These are phyloP conservation scores for Aphelinus certus DNA, from an alignment of 1,140 invertebrate species.

Conservation along the genomic window DNA sequence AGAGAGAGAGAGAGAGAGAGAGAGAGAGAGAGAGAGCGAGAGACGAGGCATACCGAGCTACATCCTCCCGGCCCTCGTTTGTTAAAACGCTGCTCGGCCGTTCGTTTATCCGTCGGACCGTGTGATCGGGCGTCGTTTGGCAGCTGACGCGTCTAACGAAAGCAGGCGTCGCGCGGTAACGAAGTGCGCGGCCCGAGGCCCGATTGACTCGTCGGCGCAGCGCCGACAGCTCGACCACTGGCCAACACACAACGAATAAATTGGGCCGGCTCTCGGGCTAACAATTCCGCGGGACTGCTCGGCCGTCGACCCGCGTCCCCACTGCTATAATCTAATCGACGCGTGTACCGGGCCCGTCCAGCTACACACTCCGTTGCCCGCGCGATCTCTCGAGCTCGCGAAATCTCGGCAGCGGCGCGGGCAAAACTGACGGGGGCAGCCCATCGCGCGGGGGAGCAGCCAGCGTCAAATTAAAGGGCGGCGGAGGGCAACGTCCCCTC, in stretches of 20 bases:
- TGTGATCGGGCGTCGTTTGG: background rate
- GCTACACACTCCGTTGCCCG: too few species aligned
- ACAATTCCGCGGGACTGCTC: constrained; percentile 17
- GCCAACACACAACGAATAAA: constrained; percentile 26
- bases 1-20: background rate
- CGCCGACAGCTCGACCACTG: constrained; percentile 17
- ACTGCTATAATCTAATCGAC: too few species aligned
- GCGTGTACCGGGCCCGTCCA: too few species aligned
- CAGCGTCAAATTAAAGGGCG: too few species aligned
- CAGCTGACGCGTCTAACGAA: constrained; percentile 19
- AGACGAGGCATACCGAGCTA: background rate
- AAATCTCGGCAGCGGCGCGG: too few species aligned
- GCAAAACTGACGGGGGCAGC: too few species aligned
- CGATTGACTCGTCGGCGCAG: constrained; percentile 26
- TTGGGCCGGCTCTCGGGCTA: constrained; percentile 1
- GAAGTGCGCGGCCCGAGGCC: constrained; percentile 27
- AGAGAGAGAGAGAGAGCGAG: background rate
- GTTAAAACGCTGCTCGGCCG: background rate
- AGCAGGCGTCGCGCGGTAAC: constrained; percentile 25
- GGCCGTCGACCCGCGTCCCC: too few species aligned
- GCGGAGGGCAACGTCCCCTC: too few species aligned
- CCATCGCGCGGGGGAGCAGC: too few species aligned
- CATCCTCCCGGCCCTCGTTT: too few species aligned
- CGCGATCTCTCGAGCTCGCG: too few species aligned
- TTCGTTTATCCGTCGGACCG: background rate